A percentile compares a stretch with the other conserved stretches of the same genome.
Evolutionary conservation across 1,140 invertebrate genomes (phyloP).

Genomic region (Delia radicum): DNA sequence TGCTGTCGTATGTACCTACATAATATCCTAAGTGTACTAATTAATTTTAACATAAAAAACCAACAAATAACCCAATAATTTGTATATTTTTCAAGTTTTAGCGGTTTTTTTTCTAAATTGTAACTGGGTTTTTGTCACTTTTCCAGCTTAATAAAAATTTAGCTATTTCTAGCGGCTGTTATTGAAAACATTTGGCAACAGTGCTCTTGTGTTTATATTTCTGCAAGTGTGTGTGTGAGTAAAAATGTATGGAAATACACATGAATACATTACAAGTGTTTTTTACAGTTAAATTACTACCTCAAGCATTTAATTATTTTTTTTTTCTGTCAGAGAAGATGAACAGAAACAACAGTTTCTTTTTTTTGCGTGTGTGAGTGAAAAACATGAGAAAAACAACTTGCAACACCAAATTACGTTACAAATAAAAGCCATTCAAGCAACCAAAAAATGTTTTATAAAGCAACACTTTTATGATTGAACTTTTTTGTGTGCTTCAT

Average conservation of each 20-base stretch:
- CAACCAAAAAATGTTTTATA: not conserved
- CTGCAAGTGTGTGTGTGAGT: not conserved
- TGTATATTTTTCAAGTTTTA: too few species aligned
- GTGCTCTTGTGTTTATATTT: not conserved
- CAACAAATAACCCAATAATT: too few species aligned
- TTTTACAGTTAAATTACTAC: not conserved
- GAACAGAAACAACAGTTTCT: not conserved
- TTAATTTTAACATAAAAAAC: too few species aligned
- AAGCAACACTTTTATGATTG: not conserved
- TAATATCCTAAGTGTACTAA: too few species aligned
- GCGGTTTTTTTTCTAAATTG: too few species aligned
- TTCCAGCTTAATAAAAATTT: too few species aligned
- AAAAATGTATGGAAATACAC: not conserved
- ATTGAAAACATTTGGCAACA: too few species aligned
- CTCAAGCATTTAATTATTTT: too few species aligned
- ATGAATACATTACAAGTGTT: not conserved
- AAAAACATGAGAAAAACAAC: not conserved
- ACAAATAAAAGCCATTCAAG: conserved; percentile 1
- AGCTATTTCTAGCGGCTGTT: too few species aligned
- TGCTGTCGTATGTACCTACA: too few species aligned
- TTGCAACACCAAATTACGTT: conserved; percentile 4
- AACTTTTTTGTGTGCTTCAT: not conserved
- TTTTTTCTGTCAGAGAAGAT: too few species aligned
- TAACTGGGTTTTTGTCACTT: too few species aligned
- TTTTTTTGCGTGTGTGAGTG: not conserved